Evolutionary conservation across 1,140 invertebrate species (phyloP).

Genomic region (Ostrea edulis): DNA sequence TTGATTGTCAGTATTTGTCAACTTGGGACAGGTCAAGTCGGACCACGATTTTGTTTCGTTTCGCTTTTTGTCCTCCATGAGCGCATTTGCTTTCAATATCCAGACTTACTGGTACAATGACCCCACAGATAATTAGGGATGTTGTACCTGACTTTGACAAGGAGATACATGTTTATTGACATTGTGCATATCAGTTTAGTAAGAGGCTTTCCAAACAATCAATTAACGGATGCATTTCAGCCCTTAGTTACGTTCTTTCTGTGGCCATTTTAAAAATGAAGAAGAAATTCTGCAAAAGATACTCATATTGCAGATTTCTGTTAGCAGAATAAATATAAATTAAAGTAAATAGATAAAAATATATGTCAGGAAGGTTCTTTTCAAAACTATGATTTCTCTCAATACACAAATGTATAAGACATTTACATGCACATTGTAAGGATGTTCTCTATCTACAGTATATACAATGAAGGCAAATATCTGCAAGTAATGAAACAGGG

Average conservation of each 20-base stretch:
- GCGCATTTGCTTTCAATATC: background rate
- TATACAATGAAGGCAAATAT: background rate
- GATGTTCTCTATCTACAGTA: background rate
- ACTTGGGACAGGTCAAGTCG: slow-evolving; percentile 22
- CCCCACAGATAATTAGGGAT: slow-evolving; percentile 18
- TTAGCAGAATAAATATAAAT: background rate
- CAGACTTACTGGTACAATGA: slow-evolving; percentile 15
- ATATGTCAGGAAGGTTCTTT: no score
- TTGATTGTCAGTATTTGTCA: slow-evolving; percentile 35
- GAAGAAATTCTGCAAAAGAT: background rate
- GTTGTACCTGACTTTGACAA: background rate
- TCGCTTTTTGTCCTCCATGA: background rate
- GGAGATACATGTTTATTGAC: slow-evolving; percentile 12
- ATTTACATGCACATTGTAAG: no score
- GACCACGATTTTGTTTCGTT: slow-evolving; percentile 12
- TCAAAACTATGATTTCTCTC: no score
- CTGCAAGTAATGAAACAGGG: background rate
- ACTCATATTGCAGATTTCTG: no score
- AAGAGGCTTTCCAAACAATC: slow-evolving; percentile 25
- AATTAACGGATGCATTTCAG: background rate
- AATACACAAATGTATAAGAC: no score
- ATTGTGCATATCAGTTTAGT: background rate
- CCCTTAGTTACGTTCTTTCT: background rate
- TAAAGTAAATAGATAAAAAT: background rate
- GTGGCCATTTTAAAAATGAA: background rate